A percentile compares a stretch with the other conserved stretches of the same genome.
Conservation (phyloP, 2,888 invertebrate species). For the Oithona nana region DNA sequence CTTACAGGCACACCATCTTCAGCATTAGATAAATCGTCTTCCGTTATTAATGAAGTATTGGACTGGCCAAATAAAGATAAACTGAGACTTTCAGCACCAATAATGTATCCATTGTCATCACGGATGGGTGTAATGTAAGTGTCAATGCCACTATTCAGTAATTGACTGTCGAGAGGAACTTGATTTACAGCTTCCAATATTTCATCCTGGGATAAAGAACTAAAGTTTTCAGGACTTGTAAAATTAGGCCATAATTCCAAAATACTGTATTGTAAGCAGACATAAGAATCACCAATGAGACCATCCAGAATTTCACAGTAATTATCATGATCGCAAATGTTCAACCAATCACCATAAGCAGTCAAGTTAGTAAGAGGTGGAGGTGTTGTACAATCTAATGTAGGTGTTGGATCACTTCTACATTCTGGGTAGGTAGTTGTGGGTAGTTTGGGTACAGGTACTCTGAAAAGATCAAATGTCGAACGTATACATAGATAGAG, state of each 20-base stretch:
- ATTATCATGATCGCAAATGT: neutral
- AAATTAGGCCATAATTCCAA: conserved; percentile 51
- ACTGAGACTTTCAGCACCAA: neutral
- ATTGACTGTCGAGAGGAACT: neutral
- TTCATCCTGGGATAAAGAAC: conserved; percentile 37
- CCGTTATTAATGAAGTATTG: neutral
- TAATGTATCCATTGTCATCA: neutral
- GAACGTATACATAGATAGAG: too few species aligned
- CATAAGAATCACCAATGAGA: conserved; percentile 17
- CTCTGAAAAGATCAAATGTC: too few species aligned
- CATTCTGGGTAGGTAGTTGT: too few species aligned
- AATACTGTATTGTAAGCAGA: conserved; percentile 43
- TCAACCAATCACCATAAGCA: neutral
- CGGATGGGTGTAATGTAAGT: neutral
- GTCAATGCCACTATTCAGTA: neutral
- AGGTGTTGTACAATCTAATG: too few species aligned
- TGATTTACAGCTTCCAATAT: conserved; percentile 40
- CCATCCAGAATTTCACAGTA: neutral
- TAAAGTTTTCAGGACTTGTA: conserved; percentile 35
- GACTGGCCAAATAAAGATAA: neutral
- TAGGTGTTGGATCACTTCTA: too few species aligned
- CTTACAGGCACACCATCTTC: neutral
- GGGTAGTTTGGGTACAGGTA: too few species aligned
- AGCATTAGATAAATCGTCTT: neutral
- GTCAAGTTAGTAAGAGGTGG: too few species aligned